A percentile compares a stretch with the other conserved stretches of the same genome.
These are phyloP conservation scores for Xenopus borealis DNA, from an alignment of 2,113 vertebrate genomes.

Conservation along the genomic window DNA sequence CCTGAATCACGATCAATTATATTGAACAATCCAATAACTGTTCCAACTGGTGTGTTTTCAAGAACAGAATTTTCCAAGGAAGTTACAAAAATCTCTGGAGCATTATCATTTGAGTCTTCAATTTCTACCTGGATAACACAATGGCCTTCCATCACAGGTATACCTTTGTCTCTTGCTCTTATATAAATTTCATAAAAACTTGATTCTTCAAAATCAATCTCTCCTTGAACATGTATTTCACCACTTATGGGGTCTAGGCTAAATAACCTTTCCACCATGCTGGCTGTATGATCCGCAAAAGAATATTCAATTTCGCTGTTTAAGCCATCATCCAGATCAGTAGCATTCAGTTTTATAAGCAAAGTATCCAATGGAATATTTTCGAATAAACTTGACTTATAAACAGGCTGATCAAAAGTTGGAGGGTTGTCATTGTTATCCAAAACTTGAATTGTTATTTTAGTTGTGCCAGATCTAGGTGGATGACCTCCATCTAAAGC, in stretches of 20 bases:
- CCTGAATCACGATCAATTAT: slow-evolving; percentile 76
- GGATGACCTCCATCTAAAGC: slow-evolving; percentile 72
- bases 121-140: slow-evolving; percentile 72
- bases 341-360: slow-evolving; percentile 68
- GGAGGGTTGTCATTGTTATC: slow-evolving; percentile 81
- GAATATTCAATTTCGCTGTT: slow-evolving; percentile 74
- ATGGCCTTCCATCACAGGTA: slow-evolving; percentile 78
- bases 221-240: slow-evolving; percentile 67
- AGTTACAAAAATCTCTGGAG: slow-evolving; percentile 68
- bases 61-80: slow-evolving; percentile 71
- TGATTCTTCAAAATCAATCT: slow-evolving; percentile 74
- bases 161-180: slow-evolving; percentile 74
- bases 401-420: slow-evolving; percentile 60
- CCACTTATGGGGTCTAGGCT: slow-evolving; percentile 66
- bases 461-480: slow-evolving; percentile 65
- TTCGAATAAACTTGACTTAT: slow-evolving; percentile 67
- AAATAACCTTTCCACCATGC: slow-evolving; percentile 64
- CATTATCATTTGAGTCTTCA: slow-evolving; percentile 70
- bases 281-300: slow-evolving; percentile 70
- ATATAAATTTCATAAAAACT: slow-evolving; percentile 79
- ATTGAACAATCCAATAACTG: slow-evolving; percentile 76
- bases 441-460: slow-evolving; percentile 69
- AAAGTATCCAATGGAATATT: slow-evolving; percentile 61
- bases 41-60: slow-evolving; percentile 68
- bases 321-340: slow-evolving; percentile 69